These are phyloP conservation scores for Orchestes rusci DNA, from an alignment of 2,888 invertebrate species.

Conservation along the genomic window DNA sequence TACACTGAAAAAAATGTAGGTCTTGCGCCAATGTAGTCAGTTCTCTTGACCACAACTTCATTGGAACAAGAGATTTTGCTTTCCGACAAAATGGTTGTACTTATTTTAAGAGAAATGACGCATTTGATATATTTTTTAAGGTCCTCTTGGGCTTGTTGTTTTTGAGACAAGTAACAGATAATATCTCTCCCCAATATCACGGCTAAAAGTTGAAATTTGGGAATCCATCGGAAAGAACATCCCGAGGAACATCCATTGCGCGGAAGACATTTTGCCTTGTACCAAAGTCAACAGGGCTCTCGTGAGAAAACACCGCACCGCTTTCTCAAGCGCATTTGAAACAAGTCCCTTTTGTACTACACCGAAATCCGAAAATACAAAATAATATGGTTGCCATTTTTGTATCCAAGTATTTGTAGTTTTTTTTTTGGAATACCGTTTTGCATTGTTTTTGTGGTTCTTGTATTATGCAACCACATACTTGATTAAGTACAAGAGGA, in stretches of 20 bases:
- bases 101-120: background rate
- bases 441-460: too few species aligned
- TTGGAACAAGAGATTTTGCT: background rate
- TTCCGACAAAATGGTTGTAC: background rate
- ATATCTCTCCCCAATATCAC: background rate
- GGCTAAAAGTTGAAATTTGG: background rate
- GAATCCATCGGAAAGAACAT: background rate
- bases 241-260: background rate
- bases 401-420: too few species aligned
- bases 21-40: background rate
- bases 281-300: background rate
- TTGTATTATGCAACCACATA: too few species aligned
- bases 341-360: conserved; percentile 1
- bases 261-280: background rate
- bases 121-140: background rate
- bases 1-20: background rate
- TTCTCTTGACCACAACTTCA: background rate
- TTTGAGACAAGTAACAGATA: background rate
- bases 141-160: background rate
- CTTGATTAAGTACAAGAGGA: too few species aligned
- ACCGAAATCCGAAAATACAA: background rate
- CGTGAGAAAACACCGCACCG: background rate
- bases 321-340: background rate
- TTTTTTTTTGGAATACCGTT: too few species aligned
- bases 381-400: too few species aligned